A percentile compares a stretch with the other conserved stretches of the same genome.
Evolutionary conservation across 2,888 invertebrate genomes (phyloP).

Genomic region (Leucoma salicis): DNA sequence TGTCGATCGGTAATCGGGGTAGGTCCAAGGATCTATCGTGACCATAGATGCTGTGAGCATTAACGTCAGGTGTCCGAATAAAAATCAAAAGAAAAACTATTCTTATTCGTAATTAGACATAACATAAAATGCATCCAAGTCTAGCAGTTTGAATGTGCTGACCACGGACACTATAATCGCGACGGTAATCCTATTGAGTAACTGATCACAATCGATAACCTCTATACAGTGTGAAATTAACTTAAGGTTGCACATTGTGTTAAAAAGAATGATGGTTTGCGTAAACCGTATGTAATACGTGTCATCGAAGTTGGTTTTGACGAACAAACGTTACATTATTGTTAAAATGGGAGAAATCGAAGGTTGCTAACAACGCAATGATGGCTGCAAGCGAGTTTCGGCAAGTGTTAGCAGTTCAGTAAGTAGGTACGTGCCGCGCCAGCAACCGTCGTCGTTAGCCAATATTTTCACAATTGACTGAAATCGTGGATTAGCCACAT

Average conservation of each 20-base stretch:
- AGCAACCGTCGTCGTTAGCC: conserved; percentile 45
- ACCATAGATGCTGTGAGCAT: too few species aligned
- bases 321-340: conserved; percentile 54
- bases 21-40: too few species aligned
- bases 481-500: conserved; percentile 64
- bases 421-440: conserved; percentile 42
- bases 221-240: conserved; percentile 39
- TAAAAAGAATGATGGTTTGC: conserved; percentile 39
- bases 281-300: conserved; percentile 42
- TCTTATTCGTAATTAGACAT: too few species aligned
- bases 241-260: conserved; percentile 28
- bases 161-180: too few species aligned
- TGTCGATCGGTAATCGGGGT: too few species aligned
- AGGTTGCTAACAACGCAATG: conserved; percentile 53
- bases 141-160: too few species aligned
- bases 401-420: conserved; percentile 39
- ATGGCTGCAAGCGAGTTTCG: conserved; percentile 49
- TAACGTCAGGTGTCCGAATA: too few species aligned
- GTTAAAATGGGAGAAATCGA: conserved; percentile 69
- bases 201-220: conserved; percentile 23
- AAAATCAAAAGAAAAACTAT: too few species aligned
- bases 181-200: too few species aligned
- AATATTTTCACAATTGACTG: conserved; percentile 68
- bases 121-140: too few species aligned
- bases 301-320: conserved; percentile 53